Evolutionary conservation across 2,888 invertebrate genomes (phyloP).

Genomic region (Rhagium mordax): DNA sequence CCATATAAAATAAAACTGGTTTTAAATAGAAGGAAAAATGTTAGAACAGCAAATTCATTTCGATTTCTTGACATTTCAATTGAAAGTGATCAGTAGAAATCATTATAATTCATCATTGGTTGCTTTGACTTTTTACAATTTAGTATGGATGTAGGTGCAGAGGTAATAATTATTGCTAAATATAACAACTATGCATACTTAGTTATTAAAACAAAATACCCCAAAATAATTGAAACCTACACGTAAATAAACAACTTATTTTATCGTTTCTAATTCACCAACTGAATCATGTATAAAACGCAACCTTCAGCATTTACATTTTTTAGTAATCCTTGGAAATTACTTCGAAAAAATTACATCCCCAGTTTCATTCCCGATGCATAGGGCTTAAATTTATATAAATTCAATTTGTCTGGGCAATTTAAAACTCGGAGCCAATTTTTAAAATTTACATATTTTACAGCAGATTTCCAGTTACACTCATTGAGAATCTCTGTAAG

Average conservation of each 20-base stretch:
- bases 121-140: too few species aligned
- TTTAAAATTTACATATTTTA: constrained; percentile 46
- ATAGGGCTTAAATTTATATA: constrained; percentile 41
- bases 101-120: too few species aligned
- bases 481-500: constrained; percentile 1
- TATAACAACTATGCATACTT: too few species aligned
- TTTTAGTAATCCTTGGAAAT: constrained; percentile 7
- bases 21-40: too few species aligned
- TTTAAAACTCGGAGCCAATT: constrained; percentile 41
- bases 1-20: too few species aligned
- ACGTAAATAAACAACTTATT: neutral
- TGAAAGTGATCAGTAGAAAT: too few species aligned
- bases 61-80: too few species aligned
- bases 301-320: neutral
- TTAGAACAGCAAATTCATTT: too few species aligned
- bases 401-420: constrained; percentile 42
- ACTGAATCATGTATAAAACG: neutral
- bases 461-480: constrained; percentile 33
- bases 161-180: too few species aligned
- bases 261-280: neutral
- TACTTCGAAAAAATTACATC: constrained; percentile 29
- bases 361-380: constrained; percentile 41
- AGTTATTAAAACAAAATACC: too few species aligned
- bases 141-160: too few species aligned
- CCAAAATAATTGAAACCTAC: too few species aligned